Conservation (phyloP, 2,888 invertebrate genomes). For the Kryphioiulus occultus region DNA sequence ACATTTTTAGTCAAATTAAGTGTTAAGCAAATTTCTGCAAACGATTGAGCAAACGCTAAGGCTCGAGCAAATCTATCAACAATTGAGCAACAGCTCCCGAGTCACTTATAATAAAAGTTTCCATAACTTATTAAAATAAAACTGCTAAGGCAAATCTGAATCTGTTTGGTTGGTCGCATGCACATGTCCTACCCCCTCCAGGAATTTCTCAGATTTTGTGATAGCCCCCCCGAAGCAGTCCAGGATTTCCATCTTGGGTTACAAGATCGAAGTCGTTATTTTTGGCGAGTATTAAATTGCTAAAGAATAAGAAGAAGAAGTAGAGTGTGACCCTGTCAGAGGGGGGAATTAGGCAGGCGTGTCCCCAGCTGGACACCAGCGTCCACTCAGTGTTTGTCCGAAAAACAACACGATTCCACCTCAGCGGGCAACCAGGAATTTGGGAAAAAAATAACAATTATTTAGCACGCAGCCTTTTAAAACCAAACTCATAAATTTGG, state of each 20-base stretch:
- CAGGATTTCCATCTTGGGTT: neutral
- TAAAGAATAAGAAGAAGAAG: neutral
- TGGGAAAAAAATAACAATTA: neutral
- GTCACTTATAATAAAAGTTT: too few species aligned
- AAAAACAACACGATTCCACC: neutral
- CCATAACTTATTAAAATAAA: too few species aligned
- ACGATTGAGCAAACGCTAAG: too few species aligned
- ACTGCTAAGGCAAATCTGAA: too few species aligned
- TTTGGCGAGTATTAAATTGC: neutral
- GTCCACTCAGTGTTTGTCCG: neutral
- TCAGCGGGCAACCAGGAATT: neutral
- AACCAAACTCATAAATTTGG: neutral
- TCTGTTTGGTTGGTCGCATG: too few species aligned
- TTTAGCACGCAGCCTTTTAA: neutral
- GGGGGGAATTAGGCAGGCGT: neutral
- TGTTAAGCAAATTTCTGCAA: too few species aligned
- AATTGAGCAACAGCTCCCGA: too few species aligned
- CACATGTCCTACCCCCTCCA: too few species aligned
- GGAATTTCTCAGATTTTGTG: neutral
- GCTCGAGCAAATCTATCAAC: too few species aligned
- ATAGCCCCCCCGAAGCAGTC: neutral
- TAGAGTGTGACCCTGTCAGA: neutral
- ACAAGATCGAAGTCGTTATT: conserved; percentile 6
- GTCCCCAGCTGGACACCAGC: neutral
- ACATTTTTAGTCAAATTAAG: too few species aligned